These are phyloP conservation scores for Heliconius aoede DNA, from an alignment of 2,888 invertebrate genomes.

Conservation along the genomic window DNA sequence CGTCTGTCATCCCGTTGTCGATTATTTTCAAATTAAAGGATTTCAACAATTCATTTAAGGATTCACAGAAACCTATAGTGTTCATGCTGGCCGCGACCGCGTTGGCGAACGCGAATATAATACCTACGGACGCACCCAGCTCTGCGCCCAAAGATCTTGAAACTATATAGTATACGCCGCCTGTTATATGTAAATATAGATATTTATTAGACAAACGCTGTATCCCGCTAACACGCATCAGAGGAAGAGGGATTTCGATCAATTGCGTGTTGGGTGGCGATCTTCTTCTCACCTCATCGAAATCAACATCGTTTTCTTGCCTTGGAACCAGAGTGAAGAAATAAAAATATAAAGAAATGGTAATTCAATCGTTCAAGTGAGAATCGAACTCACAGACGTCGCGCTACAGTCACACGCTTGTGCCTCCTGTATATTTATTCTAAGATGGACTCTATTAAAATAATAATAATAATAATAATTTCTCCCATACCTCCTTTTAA, in stretches of 20 bases:
- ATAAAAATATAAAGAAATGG: not conserved
- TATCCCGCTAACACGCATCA: no score
- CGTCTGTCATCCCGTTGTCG: conserved; percentile 87
- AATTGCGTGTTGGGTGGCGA: not conserved
- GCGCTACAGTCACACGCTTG: no score
- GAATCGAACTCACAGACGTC: no score
- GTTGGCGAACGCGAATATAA: conserved; percentile 96
- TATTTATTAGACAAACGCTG: no score
- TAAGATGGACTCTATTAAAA: not conserved
- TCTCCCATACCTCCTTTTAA: conserved; percentile 91
- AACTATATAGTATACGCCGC: conserved; percentile 96
- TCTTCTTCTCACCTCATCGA: no score
- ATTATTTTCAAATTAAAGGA: conserved; percentile 85
- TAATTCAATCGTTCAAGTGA: not conserved
- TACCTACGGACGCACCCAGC: conserved; percentile 96
- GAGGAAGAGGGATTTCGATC: not conserved
- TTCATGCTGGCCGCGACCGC: conserved; percentile 96
- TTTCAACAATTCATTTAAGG: conserved; percentile 87
- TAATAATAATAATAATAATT: not conserved
- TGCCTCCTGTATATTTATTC: not conserved
- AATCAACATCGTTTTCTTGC: not conserved
- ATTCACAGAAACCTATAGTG: conserved; percentile 96
- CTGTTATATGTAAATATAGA: conserved; percentile 62
- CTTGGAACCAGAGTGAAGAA: not conserved
- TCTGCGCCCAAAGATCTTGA: conserved; percentile 95